These are phyloP conservation scores for Netelia virgata DNA, from an alignment of 2,888 invertebrate species.

Conservation along the genomic window DNA sequence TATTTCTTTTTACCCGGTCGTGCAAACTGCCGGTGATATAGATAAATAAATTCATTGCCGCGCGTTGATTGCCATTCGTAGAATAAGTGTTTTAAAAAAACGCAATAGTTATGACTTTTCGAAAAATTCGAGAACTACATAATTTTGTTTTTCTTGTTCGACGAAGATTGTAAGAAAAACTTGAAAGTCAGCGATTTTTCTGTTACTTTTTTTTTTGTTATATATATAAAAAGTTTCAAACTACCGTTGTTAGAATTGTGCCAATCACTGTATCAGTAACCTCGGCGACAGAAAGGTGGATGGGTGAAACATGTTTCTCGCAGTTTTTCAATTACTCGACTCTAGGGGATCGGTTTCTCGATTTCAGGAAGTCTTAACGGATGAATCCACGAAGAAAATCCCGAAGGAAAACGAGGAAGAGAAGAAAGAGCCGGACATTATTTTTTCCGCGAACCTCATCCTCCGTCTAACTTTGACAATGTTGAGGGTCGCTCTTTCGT, in stretches of 20 bases:
- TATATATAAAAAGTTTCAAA: neutral
- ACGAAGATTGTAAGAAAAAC: neutral
- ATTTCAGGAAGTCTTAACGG: slow-evolving; percentile 38
- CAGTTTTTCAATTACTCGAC: slow-evolving; percentile 43
- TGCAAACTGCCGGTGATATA: no score
- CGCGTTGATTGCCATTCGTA: no score
- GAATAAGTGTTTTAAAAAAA: no score
- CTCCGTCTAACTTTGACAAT: neutral
- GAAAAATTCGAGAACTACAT: no score
- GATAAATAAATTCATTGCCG: no score
- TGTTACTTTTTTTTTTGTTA: neutral
- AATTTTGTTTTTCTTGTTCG: no score
- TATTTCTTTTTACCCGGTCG: no score
- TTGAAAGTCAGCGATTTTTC: neutral
- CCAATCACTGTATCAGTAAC: slow-evolving; percentile 7
- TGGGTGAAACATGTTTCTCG: neutral
- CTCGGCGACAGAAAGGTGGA: neutral
- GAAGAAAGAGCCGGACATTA: neutral
- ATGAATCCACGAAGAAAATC: slow-evolving; percentile 38
- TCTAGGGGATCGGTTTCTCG: neutral
- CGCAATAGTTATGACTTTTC: no score
- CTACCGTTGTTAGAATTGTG: neutral
- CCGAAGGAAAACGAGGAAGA: neutral
- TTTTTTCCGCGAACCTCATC: neutral
- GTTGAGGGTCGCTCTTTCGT: neutral